Conservation (phyloP, 2,797 vertebrate species). For the Sebastes dallii region DNA sequence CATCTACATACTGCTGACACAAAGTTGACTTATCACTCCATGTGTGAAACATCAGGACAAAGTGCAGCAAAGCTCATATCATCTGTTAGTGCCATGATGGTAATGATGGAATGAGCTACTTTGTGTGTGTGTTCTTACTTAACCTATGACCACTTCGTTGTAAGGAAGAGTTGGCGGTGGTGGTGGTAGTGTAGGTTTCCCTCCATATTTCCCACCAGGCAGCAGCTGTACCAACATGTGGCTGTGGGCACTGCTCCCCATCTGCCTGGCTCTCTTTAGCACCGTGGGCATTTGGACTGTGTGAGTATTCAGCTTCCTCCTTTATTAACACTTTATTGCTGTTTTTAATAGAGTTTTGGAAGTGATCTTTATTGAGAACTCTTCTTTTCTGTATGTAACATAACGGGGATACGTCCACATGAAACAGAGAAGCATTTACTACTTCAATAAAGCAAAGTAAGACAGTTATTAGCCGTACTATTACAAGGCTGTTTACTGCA, state of each 20-base stretch:
- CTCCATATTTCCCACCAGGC: not conserved
- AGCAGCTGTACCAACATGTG: conserved; percentile 64
- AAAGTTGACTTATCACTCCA: not conserved
- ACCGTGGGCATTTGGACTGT: conserved; percentile 76
- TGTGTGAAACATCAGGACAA: not conserved
- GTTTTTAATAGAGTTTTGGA: not conserved
- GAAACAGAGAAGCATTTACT: not conserved
- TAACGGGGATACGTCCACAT: not conserved
- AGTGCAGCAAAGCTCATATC: not conserved
- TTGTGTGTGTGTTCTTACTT: not conserved
- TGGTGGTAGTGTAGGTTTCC: too few species aligned
- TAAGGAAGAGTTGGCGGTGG: not conserved
- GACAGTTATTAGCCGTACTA: not conserved
- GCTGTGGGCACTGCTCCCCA: conserved; percentile 78
- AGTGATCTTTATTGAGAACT: not conserved
- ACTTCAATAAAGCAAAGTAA: not conserved
- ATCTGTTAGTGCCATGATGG: conserved; percentile 1
- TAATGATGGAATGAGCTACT: not conserved
- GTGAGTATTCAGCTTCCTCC: conserved; percentile 63
- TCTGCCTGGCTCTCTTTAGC: conserved; percentile 68
- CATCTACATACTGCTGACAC: too few species aligned
- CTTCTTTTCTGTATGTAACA: not conserved
- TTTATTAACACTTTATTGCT: not conserved
- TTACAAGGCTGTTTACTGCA: not conserved
- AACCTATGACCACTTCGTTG: not conserved